Evolutionary conservation across 2,888 invertebrate genomes (phyloP).

Genomic region (Cheilosia impressa): DNA sequence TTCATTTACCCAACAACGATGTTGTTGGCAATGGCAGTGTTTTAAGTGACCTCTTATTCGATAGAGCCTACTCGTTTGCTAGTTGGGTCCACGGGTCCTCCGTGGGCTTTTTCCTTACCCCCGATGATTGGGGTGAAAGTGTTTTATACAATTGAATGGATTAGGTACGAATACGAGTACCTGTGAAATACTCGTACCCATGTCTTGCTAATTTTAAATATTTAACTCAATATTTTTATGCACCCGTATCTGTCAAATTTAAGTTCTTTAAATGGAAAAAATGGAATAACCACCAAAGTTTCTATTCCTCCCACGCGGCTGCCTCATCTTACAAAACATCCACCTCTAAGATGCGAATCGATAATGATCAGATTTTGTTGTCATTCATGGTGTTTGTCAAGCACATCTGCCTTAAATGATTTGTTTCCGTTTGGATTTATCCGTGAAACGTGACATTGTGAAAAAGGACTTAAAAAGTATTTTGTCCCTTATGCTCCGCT

Average conservation of each 20-base stretch:
- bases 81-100: no score
- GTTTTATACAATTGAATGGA: background rate
- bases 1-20: background rate
- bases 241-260: no score
- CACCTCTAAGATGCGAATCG: conserved; percentile 37
- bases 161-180: background rate
- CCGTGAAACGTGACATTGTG: conserved; percentile 69
- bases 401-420: conserved; percentile 73
- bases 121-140: no score
- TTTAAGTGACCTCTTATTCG: conserved; percentile 7
- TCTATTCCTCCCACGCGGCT: background rate
- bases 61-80: background rate
- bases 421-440: conserved; percentile 69
- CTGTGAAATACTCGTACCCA: background rate
- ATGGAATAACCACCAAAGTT: background rate
- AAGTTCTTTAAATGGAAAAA: no score
- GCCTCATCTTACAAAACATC: background rate
- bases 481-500: conserved; percentile 64
- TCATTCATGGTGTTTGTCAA: conserved; percentile 72
- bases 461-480: conserved; percentile 71
- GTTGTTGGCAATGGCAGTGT: background rate
- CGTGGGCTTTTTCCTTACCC: background rate
- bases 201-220: background rate
- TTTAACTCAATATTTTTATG: no score
- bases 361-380: conserved; percentile 70